A percentile compares a stretch with the other conserved stretches of the same genome.
Conservation (phyloP, 2,888 invertebrate genomes). For the Tortricodes alternella region DNA sequence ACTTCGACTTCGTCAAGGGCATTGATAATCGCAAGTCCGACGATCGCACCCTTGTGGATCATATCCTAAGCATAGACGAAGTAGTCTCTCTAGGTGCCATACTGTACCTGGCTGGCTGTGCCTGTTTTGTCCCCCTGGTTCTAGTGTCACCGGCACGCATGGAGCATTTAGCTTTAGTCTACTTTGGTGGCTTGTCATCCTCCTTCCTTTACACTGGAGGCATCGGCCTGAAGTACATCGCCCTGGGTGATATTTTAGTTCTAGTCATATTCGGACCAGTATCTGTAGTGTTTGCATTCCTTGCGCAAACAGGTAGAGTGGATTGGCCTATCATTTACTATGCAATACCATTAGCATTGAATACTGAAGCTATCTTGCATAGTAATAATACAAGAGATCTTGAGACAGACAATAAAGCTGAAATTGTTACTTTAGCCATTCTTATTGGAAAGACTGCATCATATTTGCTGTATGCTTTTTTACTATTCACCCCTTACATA, state of each 20-base stretch:
- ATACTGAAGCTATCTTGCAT: slow-evolving; percentile 97
- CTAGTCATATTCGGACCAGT: slow-evolving; percentile 97
- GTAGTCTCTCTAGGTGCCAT: slow-evolving; percentile 95
- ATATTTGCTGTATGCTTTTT: slow-evolving; percentile 93
- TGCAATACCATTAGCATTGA: slow-evolving; percentile 95
- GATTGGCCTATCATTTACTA: slow-evolving; percentile 96
- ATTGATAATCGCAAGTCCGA: slow-evolving; percentile 97
- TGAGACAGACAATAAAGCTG: slow-evolving; percentile 93
- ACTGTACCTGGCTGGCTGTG: slow-evolving; percentile 93
- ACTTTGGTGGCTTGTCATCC: slow-evolving; percentile 96
- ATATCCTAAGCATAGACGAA: slow-evolving; percentile 87
- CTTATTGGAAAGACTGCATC: slow-evolving; percentile 95
- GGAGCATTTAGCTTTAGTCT: slow-evolving; percentile 96
- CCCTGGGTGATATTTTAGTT: slow-evolving; percentile 95
- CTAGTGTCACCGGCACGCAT: slow-evolving; percentile 94
- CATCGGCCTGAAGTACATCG: slow-evolving; percentile 97
- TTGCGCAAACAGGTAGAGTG: slow-evolving; percentile 95
- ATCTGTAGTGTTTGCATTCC: slow-evolving; percentile 95
- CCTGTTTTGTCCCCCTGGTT: slow-evolving; percentile 89
- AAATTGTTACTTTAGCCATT: slow-evolving; percentile 97
- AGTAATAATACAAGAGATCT: slow-evolving; percentile 97
- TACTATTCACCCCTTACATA: slow-evolving; percentile 95
- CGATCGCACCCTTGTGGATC: slow-evolving; percentile 97
- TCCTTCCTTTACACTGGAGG: slow-evolving; percentile 99
- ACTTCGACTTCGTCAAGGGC: slow-evolving; percentile 96